Conservation (phyloP, 2,113 vertebrate genomes). For the Oncorhynchus tshawytscha region DNA sequence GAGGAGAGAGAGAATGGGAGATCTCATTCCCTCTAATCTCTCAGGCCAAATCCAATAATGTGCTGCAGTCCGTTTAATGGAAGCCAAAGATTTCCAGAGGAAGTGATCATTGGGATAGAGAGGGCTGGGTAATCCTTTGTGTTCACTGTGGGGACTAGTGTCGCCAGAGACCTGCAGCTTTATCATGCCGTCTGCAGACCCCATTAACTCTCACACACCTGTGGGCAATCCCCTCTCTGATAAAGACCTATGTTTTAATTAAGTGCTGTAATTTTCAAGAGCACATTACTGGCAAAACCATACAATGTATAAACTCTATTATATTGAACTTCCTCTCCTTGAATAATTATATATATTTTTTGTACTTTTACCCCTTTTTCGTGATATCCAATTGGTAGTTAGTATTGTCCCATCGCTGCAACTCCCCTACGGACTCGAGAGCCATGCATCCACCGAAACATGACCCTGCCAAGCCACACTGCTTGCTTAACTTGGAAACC, state of each 20-base stretch:
- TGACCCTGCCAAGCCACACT: too few species aligned
- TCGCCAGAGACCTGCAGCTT: too few species aligned
- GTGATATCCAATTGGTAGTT: too few species aligned
- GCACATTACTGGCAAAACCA: too few species aligned
- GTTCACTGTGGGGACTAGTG: not conserved
- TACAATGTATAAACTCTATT: too few species aligned
- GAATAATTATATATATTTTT: too few species aligned
- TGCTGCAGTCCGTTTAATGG: conserved; percentile 32
- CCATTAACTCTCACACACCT: not conserved
- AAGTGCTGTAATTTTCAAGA: not conserved
- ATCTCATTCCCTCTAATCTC: conserved; percentile 22
- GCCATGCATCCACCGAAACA: too few species aligned
- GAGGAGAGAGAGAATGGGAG: not conserved
- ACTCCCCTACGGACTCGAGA: too few species aligned
- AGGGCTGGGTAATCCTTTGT: conserved; percentile 29
- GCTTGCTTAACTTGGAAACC: too few species aligned
- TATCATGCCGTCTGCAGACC: not conserved
- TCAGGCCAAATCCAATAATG: conserved; percentile 38
- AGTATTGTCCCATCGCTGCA: too few species aligned
- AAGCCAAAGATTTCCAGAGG: conserved; percentile 43
- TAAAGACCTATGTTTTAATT: not conserved
- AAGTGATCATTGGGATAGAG: conserved; percentile 26
- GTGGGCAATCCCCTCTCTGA: not conserved
- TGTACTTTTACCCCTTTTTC: too few species aligned
- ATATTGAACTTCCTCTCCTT: conserved; percentile 1